phyloP scores from a whole-genome alignment of 2,113 vertebrate genomes.

The Xiphophorus hellerii region DNA sequence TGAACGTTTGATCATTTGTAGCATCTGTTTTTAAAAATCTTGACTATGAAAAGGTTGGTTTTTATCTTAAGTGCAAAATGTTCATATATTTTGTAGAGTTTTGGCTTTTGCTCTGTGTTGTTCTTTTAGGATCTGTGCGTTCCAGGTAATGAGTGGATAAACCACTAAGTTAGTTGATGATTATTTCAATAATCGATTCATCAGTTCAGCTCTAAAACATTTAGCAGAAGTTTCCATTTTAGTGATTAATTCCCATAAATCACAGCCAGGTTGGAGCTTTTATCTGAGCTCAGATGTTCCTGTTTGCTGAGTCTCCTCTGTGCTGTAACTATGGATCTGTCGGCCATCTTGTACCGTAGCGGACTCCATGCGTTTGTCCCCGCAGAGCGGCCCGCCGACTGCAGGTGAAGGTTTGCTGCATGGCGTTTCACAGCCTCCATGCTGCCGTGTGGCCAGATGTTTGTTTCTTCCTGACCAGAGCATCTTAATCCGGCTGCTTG shows the following conservation, averaged over 20 bases:
- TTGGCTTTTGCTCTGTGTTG: too few relatives aligned
- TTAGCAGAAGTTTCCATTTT: too few relatives aligned
- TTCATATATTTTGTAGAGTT: too few relatives aligned
- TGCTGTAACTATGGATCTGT: background rate
- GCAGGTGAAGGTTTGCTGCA: conserved; percentile 68
- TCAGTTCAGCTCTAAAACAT: too few relatives aligned
- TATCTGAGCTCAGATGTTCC: background rate
- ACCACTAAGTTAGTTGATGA: too few relatives aligned
- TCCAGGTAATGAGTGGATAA: too few relatives aligned
- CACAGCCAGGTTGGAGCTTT: background rate
- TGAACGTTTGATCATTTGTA: too few relatives aligned
- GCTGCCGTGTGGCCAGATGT: background rate
- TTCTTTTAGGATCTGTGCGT: too few relatives aligned
- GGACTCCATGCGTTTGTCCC: conserved; percentile 76
- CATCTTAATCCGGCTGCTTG: background rate
- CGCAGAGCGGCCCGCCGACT: conserved; percentile 37
- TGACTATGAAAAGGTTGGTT: too few relatives aligned
- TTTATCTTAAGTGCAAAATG: too few relatives aligned
- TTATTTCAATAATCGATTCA: too few relatives aligned
- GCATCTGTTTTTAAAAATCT: too few relatives aligned
- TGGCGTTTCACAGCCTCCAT: conserved; percentile 1
- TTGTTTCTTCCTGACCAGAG: background rate
- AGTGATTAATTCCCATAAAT: background rate
- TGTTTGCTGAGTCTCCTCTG: background rate
- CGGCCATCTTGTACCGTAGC: conserved; percentile 64